Base-by-base conservation (phyloP, 2,797 vertebrate species). In the Macrochelys suwanniensis region DNA sequence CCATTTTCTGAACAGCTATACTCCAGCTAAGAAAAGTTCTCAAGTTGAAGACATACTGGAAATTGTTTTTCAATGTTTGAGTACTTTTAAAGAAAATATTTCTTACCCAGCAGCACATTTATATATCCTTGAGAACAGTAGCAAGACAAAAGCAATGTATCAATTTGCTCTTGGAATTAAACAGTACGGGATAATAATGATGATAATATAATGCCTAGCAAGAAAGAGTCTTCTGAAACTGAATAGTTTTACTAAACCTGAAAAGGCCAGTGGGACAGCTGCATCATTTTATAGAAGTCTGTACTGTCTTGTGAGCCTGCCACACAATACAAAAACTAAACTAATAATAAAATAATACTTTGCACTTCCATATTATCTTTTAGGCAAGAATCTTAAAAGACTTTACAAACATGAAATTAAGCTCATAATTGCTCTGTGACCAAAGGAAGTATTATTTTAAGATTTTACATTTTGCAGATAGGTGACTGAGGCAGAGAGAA, bases 51-150 rank as follows among this genome's bases (percentile, higher is more conserved):
- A 88, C 94, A n/a, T 88, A 51, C 87, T 89, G 78, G 74, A 94
- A 92, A 93, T 89, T 1, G 49, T 77, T 84, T 96, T 91, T 74
- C 92, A 97, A 61, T 11, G 1, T 79, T 51, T 89, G 59, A 95
- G 86, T 88, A 95, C 93, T 95, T 97, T 87, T 92, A 94, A 96
- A 95, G 88, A 87, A 89, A 88, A 84, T 61, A 92, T 95, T 96
- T 93, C 94, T 87, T 96, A 59, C 86, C 84, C 87, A 95, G 96
- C 85, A 96, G 92, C 94, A 97, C 93, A 95, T 95, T 92, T 94
- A 80, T 31, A 82, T n/a, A 88, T 94, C 96, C 93, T 96, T 71
- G 82, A 96, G 95, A 95, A 96, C 88, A 94, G 78, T 82, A 88
- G 11, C 78, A 96, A 95, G 89, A 96, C 89, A 92, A 95, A 89